Evolutionary conservation across 1,140 invertebrate genomes (phyloP).

Genomic region (Galendromus occidentalis): DNA sequence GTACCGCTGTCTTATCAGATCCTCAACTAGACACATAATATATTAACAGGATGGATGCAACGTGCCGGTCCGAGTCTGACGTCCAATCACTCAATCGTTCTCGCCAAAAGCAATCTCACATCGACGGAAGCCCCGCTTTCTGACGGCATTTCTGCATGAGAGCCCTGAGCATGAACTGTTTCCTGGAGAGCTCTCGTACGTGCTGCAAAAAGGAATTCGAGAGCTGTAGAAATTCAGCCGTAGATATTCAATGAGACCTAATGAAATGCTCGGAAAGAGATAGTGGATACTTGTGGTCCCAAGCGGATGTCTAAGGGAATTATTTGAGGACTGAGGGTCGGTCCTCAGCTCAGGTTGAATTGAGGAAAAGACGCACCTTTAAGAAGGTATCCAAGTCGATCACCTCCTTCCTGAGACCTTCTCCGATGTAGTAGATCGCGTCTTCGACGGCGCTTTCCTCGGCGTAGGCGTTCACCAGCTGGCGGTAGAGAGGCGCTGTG

Average conservation of each 20-base stretch:
- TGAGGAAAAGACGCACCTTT: conserved; percentile 33
- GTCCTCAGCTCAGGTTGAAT: conserved; percentile 17
- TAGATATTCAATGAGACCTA: too few relatives aligned
- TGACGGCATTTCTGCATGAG: conserved; percentile 89
- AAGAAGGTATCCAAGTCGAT: conserved; percentile 90
- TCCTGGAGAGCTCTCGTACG: conserved; percentile 74
- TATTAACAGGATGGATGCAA: too few relatives aligned
- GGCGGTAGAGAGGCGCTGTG: conserved; percentile 85
- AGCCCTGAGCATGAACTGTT: conserved; percentile 84
- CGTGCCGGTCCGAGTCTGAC: too few relatives aligned
- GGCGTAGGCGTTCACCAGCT: conserved; percentile 83
- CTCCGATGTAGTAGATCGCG: conserved; percentile 94
- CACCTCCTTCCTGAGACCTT: conserved; percentile 71
- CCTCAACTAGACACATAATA: too few relatives aligned
- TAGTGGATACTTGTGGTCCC: too few relatives aligned
- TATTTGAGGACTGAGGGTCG: too few relatives aligned
- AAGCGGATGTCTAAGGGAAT: too few relatives aligned
- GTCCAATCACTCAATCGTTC: too few relatives aligned
- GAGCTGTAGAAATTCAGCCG: background rate
- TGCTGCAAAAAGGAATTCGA: conserved; percentile 34
- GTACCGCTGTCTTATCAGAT: too few relatives aligned
- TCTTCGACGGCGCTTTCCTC: conserved; percentile 96
- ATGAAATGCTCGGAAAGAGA: too few relatives aligned
- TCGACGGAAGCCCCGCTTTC: conserved; percentile 57
- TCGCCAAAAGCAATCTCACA: background rate